Evolutionary conservation across 1,140 invertebrate genomes (phyloP), one percentile per base, ranked within the genome.

Genomic region (Drosophila sturtevanti): DNA sequence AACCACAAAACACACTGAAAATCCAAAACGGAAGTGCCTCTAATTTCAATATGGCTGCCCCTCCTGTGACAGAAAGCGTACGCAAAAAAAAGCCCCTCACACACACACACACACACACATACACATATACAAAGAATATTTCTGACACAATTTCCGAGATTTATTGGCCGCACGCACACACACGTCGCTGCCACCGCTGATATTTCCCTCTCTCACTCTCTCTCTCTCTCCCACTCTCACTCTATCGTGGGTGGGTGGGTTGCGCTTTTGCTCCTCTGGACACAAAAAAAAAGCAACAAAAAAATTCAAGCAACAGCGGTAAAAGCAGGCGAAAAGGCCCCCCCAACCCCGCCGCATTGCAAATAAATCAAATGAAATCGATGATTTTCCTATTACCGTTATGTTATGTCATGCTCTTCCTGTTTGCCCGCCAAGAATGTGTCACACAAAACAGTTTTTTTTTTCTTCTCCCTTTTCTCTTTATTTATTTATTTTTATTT

Each of bases 341-440:
- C 27, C 27, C n/a, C n/a, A n/a, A n/a, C n/a, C n/a, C n/a, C n/a
- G n/a, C n/a, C n/a, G n/a, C n/a, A 60, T 55, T 52, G 74, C 72
- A 82, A 82, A 86, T 87, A 82, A 86, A 87, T 87, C 84, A 87
- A 86, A 87, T 86, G 77, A 86, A 86, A 87, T 82, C 82, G 82
- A 86, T 86, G 82, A 87, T 86, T 86, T 86, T 86, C 82, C 82
- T 87, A 89, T 87, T 87, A 87, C 79, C 79, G 75, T 77, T 87
- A 78, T 89, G 80, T 87, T 87, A 89, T 87, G 82, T 87, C 82
- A 87, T 82, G 79, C 72, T 82, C 66, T 82, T 86, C 76, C 82
- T 77, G 78, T 52, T 22, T 18, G 48, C 61, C 37, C 44, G 24
- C 35, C 35, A 34, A 56, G 41, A 56, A 56, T 56, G 58, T 60